Evolutionary conservation across 2,113 vertebrate genomes (phyloP).

Genomic region (Lepus timidus): DNA sequence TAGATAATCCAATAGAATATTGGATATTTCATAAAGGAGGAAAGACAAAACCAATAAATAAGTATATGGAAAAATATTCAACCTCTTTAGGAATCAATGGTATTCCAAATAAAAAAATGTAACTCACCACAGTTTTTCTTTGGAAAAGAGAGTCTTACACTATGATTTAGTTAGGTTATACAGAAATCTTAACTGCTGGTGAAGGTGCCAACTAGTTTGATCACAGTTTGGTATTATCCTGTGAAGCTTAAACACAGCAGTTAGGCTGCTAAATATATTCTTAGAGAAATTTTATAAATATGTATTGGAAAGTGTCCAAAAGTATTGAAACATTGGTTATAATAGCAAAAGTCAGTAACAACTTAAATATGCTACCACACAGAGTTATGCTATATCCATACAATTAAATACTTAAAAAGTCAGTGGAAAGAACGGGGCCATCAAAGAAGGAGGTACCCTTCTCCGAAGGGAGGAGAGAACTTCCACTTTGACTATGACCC

Average conservation of each 20-base stretch:
- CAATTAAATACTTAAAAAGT: background rate
- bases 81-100: background rate
- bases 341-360: background rate
- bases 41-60: background rate
- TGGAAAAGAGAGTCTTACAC: background rate
- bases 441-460: too few relatives aligned
- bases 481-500: too few relatives aligned
- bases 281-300: background rate
- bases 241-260: background rate
- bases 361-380: background rate
- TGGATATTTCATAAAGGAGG: background rate
- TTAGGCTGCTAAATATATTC: background rate
- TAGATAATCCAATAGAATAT: background rate
- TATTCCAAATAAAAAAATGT: background rate
- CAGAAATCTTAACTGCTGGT: background rate
- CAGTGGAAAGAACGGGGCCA: too few relatives aligned
- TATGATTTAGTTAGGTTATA: background rate
- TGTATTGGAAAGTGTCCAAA: background rate
- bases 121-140: background rate
- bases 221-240: background rate
- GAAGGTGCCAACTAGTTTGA: background rate
- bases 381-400: background rate
- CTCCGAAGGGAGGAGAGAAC: too few relatives aligned
- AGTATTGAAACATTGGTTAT: background rate
- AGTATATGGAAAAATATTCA: background rate